These are phyloP conservation scores for Ceratina australensis DNA, from an alignment of 1,140 invertebrate species.

Conservation along the genomic window DNA sequence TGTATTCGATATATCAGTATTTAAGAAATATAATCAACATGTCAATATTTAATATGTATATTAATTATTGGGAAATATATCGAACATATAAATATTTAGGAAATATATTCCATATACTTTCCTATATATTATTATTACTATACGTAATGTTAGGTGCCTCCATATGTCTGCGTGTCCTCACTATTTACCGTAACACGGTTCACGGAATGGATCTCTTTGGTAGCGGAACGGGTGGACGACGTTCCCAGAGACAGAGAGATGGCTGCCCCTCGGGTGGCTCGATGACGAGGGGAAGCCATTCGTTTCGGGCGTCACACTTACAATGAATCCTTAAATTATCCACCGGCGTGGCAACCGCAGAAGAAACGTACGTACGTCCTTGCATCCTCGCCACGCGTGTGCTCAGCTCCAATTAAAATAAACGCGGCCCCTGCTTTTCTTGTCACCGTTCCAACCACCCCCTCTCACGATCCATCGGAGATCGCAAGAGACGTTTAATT, in stretches of 20 bases:
- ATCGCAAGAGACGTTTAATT: too few relatives aligned
- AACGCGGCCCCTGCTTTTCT: slow-evolving; percentile 64
- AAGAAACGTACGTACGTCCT: slow-evolving; percentile 48
- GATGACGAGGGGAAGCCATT: slow-evolving; percentile 58
- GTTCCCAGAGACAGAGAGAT: slow-evolving; percentile 5
- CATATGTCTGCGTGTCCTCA: too few relatives aligned
- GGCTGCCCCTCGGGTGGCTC: slow-evolving; percentile 11
- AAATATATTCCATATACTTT: too few relatives aligned
- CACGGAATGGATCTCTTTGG: neutral
- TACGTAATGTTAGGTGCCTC: too few relatives aligned
- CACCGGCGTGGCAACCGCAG: slow-evolving; percentile 29
- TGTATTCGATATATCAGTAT: too few relatives aligned
- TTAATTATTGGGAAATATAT: too few relatives aligned
- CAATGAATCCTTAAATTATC: slow-evolving; percentile 64
- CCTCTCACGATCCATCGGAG: neutral
- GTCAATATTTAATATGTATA: too few relatives aligned
- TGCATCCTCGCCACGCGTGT: slow-evolving; percentile 46
- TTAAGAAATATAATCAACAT: too few relatives aligned
- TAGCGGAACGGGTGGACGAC: neutral
- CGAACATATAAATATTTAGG: too few relatives aligned
- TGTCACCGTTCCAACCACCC: slow-evolving; percentile 57
- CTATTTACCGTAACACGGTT: too few relatives aligned
- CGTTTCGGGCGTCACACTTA: slow-evolving; percentile 55
- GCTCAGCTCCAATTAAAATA: slow-evolving; percentile 62
- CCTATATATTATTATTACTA: too few relatives aligned